Base-by-base conservation (phyloP, 2,888 invertebrate species). In the Cheilosia urbana region DNA sequence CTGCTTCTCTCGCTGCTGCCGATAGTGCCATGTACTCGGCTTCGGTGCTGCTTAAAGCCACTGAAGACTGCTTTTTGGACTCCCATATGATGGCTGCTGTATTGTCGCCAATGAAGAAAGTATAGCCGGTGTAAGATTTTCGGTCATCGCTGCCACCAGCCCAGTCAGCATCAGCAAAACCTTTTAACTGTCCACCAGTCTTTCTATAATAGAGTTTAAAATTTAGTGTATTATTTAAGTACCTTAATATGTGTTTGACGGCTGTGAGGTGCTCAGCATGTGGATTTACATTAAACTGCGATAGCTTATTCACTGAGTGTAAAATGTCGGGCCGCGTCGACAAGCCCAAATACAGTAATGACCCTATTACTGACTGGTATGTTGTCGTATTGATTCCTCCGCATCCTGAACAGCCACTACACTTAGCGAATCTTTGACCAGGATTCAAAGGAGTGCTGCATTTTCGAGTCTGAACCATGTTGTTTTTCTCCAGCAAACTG, bases 301-400 rank as follows among this genome's bases (percentile, higher is more conserved):
- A 87, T n/a, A 83, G 55, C 21, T 77, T 83, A 27, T 27, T 58
- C 2, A 83, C 79, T 13, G 69, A 76, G n/a, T 80, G 79, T 1
- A 47, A n/a, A 3, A 84, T 77, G 30, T 83, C 83, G 2, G 80
- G 77, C 27, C 83, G 57, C 2, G 73, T 83, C 3, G 49, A 76
- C 11, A 83, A 27, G 7, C 34, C 62, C 4, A 83, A 42, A 19
- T 77, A 80, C 27, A 72, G 53, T 2, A 82, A 40, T 7, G 78
- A 82, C 9, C 79, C 82, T 49, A 82, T 72, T 4, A 87, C 17
- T 42, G 87, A 87, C 42, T 83, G 87, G 45, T 63, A 24, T 24
- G n/a, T 4, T 13, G 30, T 76, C 2, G 7, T 2, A 19, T 84
- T 55, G 7, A 69, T 24, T 40, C 21, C 42, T 3, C 9, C 21